Conservation (phyloP, 2,113 vertebrate species). For the Poeciliopsis occidentalis region DNA sequence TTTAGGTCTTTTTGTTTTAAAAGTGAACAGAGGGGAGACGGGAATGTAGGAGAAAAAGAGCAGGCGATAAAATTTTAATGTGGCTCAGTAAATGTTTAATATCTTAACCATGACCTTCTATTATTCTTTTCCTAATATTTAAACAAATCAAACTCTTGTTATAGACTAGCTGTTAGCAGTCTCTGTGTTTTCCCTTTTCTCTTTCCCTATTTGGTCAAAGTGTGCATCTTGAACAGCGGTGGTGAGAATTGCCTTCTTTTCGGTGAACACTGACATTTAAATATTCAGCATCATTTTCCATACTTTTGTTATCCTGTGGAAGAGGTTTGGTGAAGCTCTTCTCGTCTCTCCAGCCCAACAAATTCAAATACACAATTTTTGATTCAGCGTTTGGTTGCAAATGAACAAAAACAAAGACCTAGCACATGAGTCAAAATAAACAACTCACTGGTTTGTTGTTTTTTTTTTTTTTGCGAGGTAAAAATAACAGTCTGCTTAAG, state of each 20-base stretch:
- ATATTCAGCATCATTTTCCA: too few species aligned
- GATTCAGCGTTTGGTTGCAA: not conserved
- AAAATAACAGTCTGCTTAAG: not conserved
- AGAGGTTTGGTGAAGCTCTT: not conserved
- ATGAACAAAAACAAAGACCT: not conserved
- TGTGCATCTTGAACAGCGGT: too few species aligned
- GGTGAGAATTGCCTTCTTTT: too few species aligned
- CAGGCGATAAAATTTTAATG: not conserved
- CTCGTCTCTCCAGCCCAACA: not conserved
- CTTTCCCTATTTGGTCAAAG: too few species aligned
- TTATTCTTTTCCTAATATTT: not conserved
- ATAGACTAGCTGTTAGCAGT: not conserved
- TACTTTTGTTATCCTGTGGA: too few species aligned
- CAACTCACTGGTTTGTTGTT: not conserved
- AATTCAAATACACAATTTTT: not conserved
- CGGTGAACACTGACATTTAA: too few species aligned
- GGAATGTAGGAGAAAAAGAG: not conserved
- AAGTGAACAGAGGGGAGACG: not conserved
- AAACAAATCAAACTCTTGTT: not conserved
- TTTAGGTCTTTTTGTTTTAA: not conserved
- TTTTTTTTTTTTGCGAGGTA: not conserved
- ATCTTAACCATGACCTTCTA: not conserved
- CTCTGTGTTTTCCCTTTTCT: too few species aligned
- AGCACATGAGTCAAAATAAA: not conserved
- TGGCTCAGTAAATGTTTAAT: not conserved